These are phyloP conservation scores for Prionailurus bengalensis DNA, from an alignment of 2,113 vertebrate species.

Conservation along the genomic window DNA sequence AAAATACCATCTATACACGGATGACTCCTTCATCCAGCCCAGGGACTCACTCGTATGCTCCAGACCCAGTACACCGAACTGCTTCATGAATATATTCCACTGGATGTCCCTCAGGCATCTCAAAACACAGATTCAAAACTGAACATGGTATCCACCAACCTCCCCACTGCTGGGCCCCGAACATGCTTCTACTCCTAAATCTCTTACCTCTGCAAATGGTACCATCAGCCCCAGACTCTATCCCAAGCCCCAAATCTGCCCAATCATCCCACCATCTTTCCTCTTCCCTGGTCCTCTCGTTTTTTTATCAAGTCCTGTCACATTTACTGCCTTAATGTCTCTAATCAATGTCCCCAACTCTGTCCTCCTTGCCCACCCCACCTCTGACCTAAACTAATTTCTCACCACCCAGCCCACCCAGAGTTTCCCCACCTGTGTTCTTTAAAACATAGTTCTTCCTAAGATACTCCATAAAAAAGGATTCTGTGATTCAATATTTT, in stretches of 20 bases:
- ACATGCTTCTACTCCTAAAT: not conserved
- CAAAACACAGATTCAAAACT: not conserved
- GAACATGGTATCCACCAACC: not conserved
- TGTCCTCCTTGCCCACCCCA: not conserved
- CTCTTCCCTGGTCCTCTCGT: not conserved
- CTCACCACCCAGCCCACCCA: not conserved
- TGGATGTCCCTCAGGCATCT: not conserved
- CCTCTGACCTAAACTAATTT: conserved; percentile 36
- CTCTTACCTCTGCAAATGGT: not conserved
- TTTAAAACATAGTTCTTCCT: conserved; percentile 43
- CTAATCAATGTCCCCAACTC: not conserved
- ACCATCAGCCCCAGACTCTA: not conserved
- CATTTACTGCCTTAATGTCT: not conserved
- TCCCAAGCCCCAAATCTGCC: not conserved
- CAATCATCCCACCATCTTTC: not conserved
- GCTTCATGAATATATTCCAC: not conserved
- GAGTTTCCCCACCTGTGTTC: not conserved
- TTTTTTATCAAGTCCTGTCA: conserved; percentile 23
- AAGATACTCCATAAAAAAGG: not conserved
- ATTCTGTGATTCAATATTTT: not conserved
- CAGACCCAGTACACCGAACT: not conserved
- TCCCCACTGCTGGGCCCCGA: too few species aligned
- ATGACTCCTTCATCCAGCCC: not conserved
- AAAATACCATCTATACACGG: not conserved
- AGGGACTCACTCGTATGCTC: not conserved